A percentile compares a stretch with the other conserved stretches of the same genome.
phyloP scores from a whole-genome alignment of 64 coral and sea anemone genomes.

The Platygyra sinensis region DNA sequence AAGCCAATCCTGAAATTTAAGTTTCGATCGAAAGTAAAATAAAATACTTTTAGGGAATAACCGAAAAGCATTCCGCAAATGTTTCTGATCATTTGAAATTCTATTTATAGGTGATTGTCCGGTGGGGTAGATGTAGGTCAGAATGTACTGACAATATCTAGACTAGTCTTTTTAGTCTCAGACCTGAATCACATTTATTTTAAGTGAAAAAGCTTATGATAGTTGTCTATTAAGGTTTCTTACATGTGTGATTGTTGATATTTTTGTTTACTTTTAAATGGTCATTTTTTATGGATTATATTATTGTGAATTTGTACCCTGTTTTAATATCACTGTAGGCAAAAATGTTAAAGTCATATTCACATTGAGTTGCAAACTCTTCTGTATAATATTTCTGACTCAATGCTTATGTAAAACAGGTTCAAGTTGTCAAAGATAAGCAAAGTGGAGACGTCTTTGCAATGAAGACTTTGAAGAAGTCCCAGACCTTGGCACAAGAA shows the following conservation, averaged over 20 bases:
- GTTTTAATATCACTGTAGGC: too few species aligned
- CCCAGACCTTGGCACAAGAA: constrained; percentile 93
- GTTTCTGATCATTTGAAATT: constrained; percentile 8
- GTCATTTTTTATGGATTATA: too few species aligned
- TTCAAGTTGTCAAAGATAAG: constrained; percentile 97
- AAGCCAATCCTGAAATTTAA: neutral
- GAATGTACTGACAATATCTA: neutral
- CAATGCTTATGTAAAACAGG: constrained; percentile 30
- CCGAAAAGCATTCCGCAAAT: constrained; percentile 31
- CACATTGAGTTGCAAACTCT: too few species aligned
- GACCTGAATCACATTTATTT: neutral
- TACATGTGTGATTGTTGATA: neutral
- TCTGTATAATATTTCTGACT: neutral
- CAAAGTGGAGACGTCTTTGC: constrained; percentile 93
- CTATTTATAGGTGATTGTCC: constrained; percentile 16
- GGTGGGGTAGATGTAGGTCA: too few species aligned
- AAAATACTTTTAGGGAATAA: neutral
- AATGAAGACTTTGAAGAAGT: constrained; percentile 95
- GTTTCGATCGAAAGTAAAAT: neutral
- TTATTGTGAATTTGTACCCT: too few species aligned
- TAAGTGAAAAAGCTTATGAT: neutral
- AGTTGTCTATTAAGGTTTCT: neutral
- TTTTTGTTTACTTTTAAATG: too few species aligned
- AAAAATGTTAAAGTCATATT: too few species aligned
- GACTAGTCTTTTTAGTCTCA: neutral